Evolutionary conservation across 1,140 invertebrate species (phyloP), one percentile per base, ranked within the genome.

Genomic region (Pseudoatta argentina): DNA sequence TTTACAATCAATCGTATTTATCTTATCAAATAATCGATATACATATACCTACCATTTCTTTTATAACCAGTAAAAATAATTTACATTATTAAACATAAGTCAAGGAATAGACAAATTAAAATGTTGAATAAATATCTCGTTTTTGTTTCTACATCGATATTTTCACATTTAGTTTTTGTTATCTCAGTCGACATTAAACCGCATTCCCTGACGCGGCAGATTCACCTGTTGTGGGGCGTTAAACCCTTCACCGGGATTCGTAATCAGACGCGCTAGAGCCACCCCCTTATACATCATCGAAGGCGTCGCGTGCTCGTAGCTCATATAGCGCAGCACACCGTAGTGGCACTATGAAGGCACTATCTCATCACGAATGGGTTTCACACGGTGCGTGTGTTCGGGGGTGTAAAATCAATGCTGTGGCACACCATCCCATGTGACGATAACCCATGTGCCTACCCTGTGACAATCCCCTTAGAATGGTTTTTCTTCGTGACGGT

Each of bases 381-480:
- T 94, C 93, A 93, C 93, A 87, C 92, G 92, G 94, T 91, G 92
- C 91, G 91, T 86, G 85, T 91, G 89, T 94, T 92, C 87, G 86
- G 88, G 90, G 91, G 91, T 93, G 91, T 92, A 94, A 94, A 94
- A 93, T 94, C 94, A 93, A 94, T 93, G 93, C 91, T 78, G 87
- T 88, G 78, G 78, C 87, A 14, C 53, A 39, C 72, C n/a, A 91
- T 86, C 90, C 92, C 92, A 89, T 86, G 88, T 88, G 88, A 91
- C 87, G 86, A 89, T 89, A 92, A 88, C 89, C 91, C 86, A 64
- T 83, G 85, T 86, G 85, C 69, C 67, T 79, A 73, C 81, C 57
- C 53, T 71, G 88, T 86, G 79, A 76, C 86, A 87, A 89, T 55
- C 75, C 87, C 59, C 69, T 24, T 59, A 53, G 44, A 39, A 55